Percentiles rank a stretch among this genome's conserved stretches.
phyloP scores from a whole-genome alignment of 2,888 invertebrate species.

The Pharmacophagus antenor region DNA sequence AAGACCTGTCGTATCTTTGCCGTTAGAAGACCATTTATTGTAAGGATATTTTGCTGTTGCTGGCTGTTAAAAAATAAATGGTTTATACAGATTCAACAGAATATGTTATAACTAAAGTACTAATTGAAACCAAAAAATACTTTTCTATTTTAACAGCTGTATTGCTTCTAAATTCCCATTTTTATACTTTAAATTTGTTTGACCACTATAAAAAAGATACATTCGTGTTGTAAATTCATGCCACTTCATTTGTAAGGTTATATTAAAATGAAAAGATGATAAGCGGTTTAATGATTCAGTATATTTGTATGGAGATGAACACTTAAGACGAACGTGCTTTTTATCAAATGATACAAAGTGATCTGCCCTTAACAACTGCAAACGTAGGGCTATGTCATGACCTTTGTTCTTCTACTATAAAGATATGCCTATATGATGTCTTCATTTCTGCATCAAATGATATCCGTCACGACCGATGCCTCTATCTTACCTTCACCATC shows the following conservation, averaged over 20 bases:
- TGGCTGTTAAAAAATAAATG: no score
- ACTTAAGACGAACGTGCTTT: no score
- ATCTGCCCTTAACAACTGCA: background rate
- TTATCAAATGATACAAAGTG: background rate
- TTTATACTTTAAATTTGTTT: background rate
- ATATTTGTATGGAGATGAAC: background rate
- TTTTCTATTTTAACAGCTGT: no score
- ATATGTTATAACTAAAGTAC: no score
- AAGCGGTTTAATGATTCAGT: background rate
- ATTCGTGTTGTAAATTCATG: background rate
- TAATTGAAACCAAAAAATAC: no score
- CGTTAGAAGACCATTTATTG: no score
- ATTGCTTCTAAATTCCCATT: background rate
- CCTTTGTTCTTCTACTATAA: background rate
- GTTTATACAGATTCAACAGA: no score
- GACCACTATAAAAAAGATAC: background rate
- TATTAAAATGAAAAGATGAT: background rate
- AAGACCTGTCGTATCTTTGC: no score
- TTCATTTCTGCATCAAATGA: background rate
- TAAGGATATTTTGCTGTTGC: no score
- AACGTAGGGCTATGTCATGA: background rate
- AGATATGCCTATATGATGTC: no score
- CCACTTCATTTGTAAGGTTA: background rate
- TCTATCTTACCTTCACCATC: no score
- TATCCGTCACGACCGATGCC: no score